phyloP scores from a whole-genome alignment of 2,888 invertebrate genomes.

The Catocala fraxini region DNA sequence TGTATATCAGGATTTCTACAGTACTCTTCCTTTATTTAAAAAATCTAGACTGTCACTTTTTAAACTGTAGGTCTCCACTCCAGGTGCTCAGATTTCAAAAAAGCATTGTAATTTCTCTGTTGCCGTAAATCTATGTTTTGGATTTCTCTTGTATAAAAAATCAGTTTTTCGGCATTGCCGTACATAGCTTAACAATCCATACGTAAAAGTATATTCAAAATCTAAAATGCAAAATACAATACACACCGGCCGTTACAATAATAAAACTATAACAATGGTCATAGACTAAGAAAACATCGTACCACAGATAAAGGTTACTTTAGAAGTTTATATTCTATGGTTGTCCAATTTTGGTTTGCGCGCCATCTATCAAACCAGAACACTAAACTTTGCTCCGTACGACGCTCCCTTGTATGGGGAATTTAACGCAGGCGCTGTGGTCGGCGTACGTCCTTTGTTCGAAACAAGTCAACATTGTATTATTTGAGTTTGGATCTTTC shows the following conservation, averaged over 20 bases:
- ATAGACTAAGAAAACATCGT: constrained; percentile 25
- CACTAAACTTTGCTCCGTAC: constrained; percentile 59
- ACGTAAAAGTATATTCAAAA: too few relatives aligned
- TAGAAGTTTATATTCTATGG: constrained; percentile 50
- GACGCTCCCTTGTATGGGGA: constrained; percentile 76
- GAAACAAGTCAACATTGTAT: constrained; percentile 86
- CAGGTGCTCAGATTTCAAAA: too few relatives aligned
- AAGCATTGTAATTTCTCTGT: too few relatives aligned
- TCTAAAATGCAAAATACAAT: not conserved
- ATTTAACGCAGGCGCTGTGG: constrained; percentile 85
- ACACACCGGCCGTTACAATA: not conserved
- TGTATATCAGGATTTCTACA: too few relatives aligned
- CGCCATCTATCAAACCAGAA: constrained; percentile 75
- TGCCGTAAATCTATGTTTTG: too few relatives aligned
- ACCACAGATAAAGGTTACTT: constrained; percentile 4
- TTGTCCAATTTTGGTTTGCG: constrained; percentile 44
- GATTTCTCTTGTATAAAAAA: too few relatives aligned
- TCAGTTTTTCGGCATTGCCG: too few relatives aligned
- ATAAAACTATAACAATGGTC: not conserved
- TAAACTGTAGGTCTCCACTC: too few relatives aligned
- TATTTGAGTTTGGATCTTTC: constrained; percentile 78
- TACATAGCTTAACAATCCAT: too few relatives aligned
- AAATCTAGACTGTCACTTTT: too few relatives aligned
- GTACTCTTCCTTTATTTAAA: too few relatives aligned
- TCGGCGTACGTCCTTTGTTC: constrained; percentile 87